phyloP scores from a whole-genome alignment of 1,140 invertebrate genomes.

The Pseudomyrmex gracilis region DNA sequence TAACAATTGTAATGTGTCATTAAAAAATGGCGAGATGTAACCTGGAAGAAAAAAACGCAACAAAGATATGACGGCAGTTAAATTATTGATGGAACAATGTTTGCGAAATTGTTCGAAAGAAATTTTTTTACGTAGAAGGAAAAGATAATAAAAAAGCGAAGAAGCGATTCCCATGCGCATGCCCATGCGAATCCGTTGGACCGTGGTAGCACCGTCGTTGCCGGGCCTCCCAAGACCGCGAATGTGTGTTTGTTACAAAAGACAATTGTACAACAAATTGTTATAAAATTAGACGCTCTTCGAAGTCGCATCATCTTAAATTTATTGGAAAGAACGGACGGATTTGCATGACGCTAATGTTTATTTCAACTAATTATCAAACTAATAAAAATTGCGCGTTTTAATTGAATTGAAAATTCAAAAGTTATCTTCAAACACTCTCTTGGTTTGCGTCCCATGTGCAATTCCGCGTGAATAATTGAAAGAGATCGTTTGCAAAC shows the following conservation, averaged over 20 bases:
- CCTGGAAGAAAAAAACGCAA: constrained; percentile 27
- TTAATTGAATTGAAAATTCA: no score
- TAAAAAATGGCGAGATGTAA: constrained; percentile 19
- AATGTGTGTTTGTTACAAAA: background rate
- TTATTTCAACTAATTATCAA: no score
- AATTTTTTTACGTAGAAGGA: constrained; percentile 5
- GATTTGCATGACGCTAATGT: no score
- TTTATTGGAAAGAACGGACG: background rate
- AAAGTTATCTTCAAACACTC: no score
- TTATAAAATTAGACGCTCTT: no score
- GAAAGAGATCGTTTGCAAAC: no score
- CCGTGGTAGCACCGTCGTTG: constrained; percentile 6
- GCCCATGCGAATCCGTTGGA: constrained; percentile 65
- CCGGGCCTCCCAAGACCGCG: background rate
- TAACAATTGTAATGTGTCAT: background rate
- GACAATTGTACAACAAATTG: background rate
- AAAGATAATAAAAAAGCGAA: constrained; percentile 48
- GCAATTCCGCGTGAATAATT: no score
- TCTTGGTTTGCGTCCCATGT: no score
- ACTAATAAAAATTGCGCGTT: no score
- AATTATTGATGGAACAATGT: background rate
- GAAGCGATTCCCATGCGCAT: constrained; percentile 57
- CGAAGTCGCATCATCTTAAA: background rate
- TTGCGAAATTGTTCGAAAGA: constrained; percentile 47
- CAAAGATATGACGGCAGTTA: background rate